phyloP scores from a whole-genome alignment of 2,888 invertebrate genomes.

The Patella ulyssiponensis region DNA sequence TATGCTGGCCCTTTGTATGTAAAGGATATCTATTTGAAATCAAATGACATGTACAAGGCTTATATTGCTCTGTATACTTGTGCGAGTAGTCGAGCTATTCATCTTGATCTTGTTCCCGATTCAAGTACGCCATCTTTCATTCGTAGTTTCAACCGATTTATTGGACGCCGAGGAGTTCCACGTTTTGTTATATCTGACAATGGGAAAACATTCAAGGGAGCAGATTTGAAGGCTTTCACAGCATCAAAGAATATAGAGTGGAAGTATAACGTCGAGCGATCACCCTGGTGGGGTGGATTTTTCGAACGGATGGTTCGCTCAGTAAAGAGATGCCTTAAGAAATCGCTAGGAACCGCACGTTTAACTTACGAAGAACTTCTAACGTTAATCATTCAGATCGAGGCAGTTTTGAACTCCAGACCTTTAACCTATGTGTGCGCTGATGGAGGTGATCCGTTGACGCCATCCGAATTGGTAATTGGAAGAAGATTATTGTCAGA shows the following conservation, averaged over 20 bases:
- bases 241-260: background rate
- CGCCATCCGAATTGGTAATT: background rate
- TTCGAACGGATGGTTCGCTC: background rate
- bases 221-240: background rate
- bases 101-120: background rate
- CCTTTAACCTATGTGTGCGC: background rate
- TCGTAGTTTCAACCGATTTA: background rate
- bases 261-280: background rate
- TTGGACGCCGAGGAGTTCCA: background rate
- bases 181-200: background rate
- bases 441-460: background rate
- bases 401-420: background rate
- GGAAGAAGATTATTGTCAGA: constrained; percentile 3
- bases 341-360: background rate
- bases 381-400: background rate
- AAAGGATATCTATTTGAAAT: background rate
- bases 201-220: background rate
- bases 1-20: background rate
- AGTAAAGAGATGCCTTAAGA: background rate
- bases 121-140: background rate
- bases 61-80: background rate
- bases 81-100: background rate
- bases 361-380: background rate
- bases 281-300: background rate
- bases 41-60: background rate